Base-by-base conservation (phyloP, 2,113 vertebrate genomes). In the Puma concolor region DNA sequence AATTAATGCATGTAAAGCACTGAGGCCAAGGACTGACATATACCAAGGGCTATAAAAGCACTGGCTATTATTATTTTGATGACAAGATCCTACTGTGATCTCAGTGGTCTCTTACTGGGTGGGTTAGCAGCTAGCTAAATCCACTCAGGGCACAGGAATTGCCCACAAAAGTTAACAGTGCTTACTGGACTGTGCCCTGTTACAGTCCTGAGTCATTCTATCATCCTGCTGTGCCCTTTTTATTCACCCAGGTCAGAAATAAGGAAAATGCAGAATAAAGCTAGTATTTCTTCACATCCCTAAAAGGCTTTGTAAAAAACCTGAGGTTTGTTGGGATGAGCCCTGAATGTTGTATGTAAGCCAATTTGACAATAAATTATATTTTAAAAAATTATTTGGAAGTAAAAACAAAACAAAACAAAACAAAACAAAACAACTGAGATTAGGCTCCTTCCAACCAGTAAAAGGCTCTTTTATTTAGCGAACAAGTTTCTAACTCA, bases 401-500 rank as follows among this genome's bases (percentile, higher is more conserved):
- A 44, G 44, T 44, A 9, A 44, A 44, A 44, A 44, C 44, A 44
- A 44, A 44, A 44, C 41, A 41, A 41, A 44, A 44, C 44, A 44
- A 41, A 41, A 41, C 41, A 41, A 44, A 44, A 44, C 41, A 41
- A 41, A 41, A 41, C 38, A 44, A 8, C 38, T 15, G 41, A 80
- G 2, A 17, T 83, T 64, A 12, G 76, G 85, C 29, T 90, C 57
- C 60, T 48, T 79, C 15, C 48, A 84, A 19, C 6, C n/a, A 41
- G 11, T 23, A 50, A 76, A 93, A 84, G 63, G 0, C 12, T 92
- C 33, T n/a, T 71, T 91, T 88, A 81, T 52, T 83, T 79, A 90
- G 57, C 52, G 72, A 93, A 88, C 29, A 82, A 82, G 23, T 17
- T 83, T 90, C 63, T 92, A 87, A 82, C 36, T 95, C 67, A 93